Percentiles rank a stretch among this genome's conserved stretches.
Evolutionary conservation across 2,113 vertebrate species (phyloP).

Genomic region (Sula dactylatra): DNA sequence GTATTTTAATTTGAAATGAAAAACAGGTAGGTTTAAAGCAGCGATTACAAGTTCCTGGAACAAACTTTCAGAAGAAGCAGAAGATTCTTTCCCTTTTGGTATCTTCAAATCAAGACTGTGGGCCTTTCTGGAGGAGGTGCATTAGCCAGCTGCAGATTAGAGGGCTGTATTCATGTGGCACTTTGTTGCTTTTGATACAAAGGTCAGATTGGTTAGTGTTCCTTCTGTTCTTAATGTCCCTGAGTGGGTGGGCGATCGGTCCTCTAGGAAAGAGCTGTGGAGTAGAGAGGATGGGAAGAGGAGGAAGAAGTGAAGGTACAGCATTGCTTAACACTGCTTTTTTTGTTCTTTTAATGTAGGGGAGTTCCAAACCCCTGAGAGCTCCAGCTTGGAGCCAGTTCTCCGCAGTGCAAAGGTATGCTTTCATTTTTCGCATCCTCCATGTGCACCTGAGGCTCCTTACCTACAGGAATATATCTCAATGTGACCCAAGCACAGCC

Average conservation of each 20-base stretch:
- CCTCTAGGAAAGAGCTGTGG: background rate
- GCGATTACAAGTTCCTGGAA: background rate
- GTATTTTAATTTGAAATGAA: slow-evolving; percentile 39
- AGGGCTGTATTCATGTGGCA: background rate
- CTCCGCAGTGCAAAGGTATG: background rate
- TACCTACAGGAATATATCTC: background rate
- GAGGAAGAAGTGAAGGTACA: background rate
- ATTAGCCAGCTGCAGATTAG: background rate
- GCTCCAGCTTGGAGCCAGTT: background rate
- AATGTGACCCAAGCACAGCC: background rate
- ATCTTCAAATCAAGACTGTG: background rate
- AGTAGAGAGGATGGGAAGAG: background rate
- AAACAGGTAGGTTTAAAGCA: background rate
- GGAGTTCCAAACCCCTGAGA: background rate
- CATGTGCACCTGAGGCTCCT: background rate
- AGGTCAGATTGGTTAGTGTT: background rate
- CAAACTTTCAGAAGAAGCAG: background rate
- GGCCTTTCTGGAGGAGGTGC: background rate
- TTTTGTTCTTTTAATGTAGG: background rate
- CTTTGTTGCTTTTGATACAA: background rate
- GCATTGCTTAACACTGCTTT: background rate
- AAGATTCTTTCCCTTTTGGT: background rate
- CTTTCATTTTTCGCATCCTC: background rate
- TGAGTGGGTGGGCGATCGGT: background rate
- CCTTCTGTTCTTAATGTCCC: background rate